Percentiles rank a stretch among this genome's conserved stretches.
phyloP scores from a whole-genome alignment of 2,113 vertebrate genomes.

The Cnemophilus loriae region DNA sequence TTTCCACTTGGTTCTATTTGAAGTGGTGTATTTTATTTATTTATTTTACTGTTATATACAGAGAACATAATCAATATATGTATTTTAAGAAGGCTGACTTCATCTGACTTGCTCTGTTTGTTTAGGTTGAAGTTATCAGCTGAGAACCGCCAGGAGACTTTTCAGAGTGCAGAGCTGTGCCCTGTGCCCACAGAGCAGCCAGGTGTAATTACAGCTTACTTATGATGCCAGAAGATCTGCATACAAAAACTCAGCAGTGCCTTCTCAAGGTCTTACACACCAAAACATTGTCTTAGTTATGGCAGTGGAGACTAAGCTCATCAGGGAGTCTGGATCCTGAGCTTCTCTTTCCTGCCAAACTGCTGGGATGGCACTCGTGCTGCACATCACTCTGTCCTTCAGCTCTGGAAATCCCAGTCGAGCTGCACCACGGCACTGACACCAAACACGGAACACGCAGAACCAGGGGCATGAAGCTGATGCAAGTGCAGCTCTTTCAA shows the following conservation, averaged over 20 bases:
- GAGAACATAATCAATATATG: not conserved
- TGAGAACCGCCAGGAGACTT: not conserved
- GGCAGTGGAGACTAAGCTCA: not conserved
- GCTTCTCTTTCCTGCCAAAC: not conserved
- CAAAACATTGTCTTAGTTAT: accelerated
- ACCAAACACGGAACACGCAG: accelerated
- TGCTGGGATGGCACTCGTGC: no score
- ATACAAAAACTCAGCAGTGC: not conserved
- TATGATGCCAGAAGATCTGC: not conserved
- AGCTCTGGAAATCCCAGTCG: not conserved
- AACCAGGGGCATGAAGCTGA: not conserved
- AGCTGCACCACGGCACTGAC: not conserved
- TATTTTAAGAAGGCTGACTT: not conserved
- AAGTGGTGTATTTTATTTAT: not conserved
- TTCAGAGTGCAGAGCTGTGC: not conserved
- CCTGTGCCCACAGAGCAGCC: not conserved
- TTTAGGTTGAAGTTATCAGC: not conserved
- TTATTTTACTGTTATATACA: not conserved
- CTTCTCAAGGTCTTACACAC: not conserved
- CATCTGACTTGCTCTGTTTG: not conserved
- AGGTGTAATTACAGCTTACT: not conserved
- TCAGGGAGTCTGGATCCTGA: not conserved
- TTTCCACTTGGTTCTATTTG: not conserved
- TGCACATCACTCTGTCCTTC: not conserved
- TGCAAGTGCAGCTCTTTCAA: not conserved